phyloP scores from a whole-genome alignment of 2,888 invertebrate genomes.

The Morinoia aosen region DNA sequence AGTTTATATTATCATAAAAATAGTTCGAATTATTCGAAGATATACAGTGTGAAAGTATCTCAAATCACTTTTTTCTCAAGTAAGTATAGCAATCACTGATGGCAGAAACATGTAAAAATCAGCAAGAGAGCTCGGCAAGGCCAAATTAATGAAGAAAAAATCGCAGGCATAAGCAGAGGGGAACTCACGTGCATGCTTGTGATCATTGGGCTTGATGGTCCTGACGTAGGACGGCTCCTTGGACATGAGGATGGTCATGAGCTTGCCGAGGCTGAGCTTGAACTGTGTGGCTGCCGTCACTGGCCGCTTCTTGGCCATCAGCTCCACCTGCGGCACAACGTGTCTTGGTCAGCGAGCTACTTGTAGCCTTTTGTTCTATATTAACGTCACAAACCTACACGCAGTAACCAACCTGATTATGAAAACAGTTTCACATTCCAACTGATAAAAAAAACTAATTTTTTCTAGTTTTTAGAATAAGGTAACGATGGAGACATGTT shows the following conservation, averaged over 20 bases:
- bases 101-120: not conserved
- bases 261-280: slow-evolving; percentile 86
- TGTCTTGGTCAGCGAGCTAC: not conserved
- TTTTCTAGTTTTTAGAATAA: too few species aligned
- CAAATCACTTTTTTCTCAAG: too few species aligned
- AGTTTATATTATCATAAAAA: too few species aligned
- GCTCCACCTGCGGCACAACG: slow-evolving; percentile 68
- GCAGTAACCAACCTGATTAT: too few species aligned
- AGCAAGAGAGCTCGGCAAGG: not conserved
- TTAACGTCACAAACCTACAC: not conserved
- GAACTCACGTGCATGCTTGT: slow-evolving; percentile 79
- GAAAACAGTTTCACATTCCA: too few species aligned
- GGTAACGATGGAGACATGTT: too few species aligned
- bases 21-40: too few species aligned
- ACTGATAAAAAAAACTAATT: too few species aligned
- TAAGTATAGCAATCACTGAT: not conserved
- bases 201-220: slow-evolving; percentile 94
- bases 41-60: too few species aligned
- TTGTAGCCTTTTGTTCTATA: not conserved
- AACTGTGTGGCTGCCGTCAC: slow-evolving; percentile 93
- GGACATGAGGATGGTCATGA: slow-evolving; percentile 90
- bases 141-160: too few species aligned
- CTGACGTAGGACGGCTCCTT: slow-evolving; percentile 95
- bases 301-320: slow-evolving; percentile 78
- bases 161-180: too few species aligned